A percentile compares a stretch with the other conserved stretches of the same genome.
These are phyloP conservation scores for Lethrus apterus DNA, from an alignment of 1,140 invertebrate species.

Conservation along the genomic window DNA sequence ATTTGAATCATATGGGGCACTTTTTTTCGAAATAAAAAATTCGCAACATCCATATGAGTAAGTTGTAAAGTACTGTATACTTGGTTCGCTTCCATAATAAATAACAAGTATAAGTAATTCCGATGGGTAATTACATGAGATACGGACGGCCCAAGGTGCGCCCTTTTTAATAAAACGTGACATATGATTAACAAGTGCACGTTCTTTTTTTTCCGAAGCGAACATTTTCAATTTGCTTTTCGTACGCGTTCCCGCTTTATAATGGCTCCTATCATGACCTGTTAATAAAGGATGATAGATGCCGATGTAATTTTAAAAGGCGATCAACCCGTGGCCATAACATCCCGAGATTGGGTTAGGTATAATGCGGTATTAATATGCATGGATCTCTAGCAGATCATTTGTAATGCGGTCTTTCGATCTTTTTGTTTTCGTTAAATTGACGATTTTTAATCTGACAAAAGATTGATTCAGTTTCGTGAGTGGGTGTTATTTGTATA, in stretches of 20 bases:
- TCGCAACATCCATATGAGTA: no score
- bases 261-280: slow-evolving; percentile 10
- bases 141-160: slow-evolving; percentile 23
- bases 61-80: no score
- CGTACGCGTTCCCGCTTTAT: slow-evolving; percentile 8
- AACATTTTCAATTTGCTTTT: slow-evolving; percentile 9
- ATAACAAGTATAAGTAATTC: slow-evolving; percentile 21
- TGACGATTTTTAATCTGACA: slow-evolving; percentile 16
- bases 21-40: no score
- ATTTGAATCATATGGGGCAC: no score
- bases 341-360: background rate
- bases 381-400: slow-evolving; percentile 24
- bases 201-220: slow-evolving; percentile 8
- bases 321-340: slow-evolving; percentile 3
- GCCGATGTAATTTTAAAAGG: slow-evolving; percentile 14
- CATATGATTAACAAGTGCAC: slow-evolving; percentile 32
- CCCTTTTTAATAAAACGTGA: slow-evolving; percentile 32
- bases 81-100: no score
- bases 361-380: slow-evolving; percentile 20
- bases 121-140: slow-evolving; percentile 25
- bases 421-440: slow-evolving; percentile 10
- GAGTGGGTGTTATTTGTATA: no score
- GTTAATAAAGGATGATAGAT: slow-evolving; percentile 14
- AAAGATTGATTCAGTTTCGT: slow-evolving; percentile 10
- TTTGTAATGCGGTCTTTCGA: slow-evolving; percentile 21